phyloP scores from a whole-genome alignment of 2,888 invertebrate genomes.

The Epinotia brunnichana region DNA sequence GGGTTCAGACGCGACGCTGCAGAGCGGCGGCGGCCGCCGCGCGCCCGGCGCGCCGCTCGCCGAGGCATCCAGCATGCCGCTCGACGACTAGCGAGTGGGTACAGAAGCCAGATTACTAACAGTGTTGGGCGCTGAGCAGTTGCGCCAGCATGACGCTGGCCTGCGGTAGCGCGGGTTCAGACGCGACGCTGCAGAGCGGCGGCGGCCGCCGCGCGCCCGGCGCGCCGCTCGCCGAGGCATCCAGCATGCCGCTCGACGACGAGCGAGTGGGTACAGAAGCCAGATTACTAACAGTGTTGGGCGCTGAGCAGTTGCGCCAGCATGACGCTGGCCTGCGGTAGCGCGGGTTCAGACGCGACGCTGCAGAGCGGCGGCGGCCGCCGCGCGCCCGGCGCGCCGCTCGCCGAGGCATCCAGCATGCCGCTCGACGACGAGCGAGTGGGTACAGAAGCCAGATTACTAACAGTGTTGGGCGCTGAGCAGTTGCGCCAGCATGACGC shows the following conservation, averaged over 20 bases:
- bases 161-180: too few relatives aligned
- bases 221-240: too few relatives aligned
- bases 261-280: constrained; percentile 50
- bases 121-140: constrained; percentile 56
- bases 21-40: too few relatives aligned
- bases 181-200: constrained; percentile 87
- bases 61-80: too few relatives aligned
- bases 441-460: not conserved
- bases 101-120: constrained; percentile 59
- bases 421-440: constrained; percentile 66
- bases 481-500: constrained; percentile 92
- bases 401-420: constrained; percentile 63
- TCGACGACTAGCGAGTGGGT: not conserved
- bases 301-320: not conserved
- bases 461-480: constrained; percentile 87
- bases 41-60: too few relatives aligned
- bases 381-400: too few relatives aligned
- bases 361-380: constrained; percentile 86
- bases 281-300: not conserved
- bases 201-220: constrained; percentile 59
- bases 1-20: too few relatives aligned
- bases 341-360: constrained; percentile 71
- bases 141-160: too few relatives aligned
- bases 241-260: constrained; percentile 75
- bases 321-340: too few relatives aligned